Conservation (phyloP, 2,113 vertebrate genomes). For the Ailurus styani region DNA sequence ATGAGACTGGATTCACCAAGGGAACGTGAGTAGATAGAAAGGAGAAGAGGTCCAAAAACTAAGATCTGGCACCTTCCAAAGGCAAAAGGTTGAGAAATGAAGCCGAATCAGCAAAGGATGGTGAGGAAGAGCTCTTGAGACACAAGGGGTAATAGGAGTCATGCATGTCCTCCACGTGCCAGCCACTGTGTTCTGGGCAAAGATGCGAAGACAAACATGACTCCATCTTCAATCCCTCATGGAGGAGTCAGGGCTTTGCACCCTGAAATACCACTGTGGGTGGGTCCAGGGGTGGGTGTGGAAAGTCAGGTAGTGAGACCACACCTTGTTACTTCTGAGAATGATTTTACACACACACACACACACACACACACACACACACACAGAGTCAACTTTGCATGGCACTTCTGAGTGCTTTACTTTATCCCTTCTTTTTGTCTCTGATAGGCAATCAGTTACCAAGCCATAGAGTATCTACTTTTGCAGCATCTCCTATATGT, state of each 20-base stretch:
- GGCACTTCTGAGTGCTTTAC: neutral
- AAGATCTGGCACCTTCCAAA: neutral
- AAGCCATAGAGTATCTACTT: neutral
- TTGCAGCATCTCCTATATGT: neutral
- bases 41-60: neutral
- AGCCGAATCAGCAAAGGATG: neutral
- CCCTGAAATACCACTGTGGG: neutral
- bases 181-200: neutral
- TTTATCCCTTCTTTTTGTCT: neutral
- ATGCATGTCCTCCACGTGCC: neutral
- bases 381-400: neutral
- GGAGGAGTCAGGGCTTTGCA: neutral
- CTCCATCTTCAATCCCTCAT: rapidly evolving
- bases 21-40: neutral
- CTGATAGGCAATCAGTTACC: neutral
- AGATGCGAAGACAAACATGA: neutral
- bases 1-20: neutral
- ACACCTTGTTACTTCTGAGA: neutral
- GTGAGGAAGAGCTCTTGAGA: neutral
- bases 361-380: neutral
- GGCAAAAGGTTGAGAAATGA: neutral
- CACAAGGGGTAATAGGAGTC: neutral
- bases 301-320: neutral
- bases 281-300: too few species aligned
- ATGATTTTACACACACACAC: neutral